A percentile compares a stretch with the other conserved stretches of the same genome.
Evolutionary conservation across 2,113 vertebrate genomes (phyloP).

Genomic region (Clarias batrachus): DNA sequence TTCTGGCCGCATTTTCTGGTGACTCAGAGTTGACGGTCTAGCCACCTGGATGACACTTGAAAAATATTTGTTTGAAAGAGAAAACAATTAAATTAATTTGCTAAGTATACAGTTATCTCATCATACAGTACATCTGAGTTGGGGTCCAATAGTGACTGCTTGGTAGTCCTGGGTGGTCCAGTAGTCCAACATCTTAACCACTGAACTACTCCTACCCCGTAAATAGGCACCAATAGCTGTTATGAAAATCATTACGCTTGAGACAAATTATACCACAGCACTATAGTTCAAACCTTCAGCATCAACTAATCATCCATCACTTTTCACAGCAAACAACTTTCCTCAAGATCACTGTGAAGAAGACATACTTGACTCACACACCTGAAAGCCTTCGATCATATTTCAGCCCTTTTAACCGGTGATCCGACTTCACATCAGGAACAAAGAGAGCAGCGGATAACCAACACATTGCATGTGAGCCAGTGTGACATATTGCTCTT

Average conservation of each 20-base stretch:
- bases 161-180: too few relatives aligned
- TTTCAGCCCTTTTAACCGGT: background rate
- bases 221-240: background rate
- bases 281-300: background rate
- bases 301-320: background rate
- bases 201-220: background rate
- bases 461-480: background rate
- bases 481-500: constrained; percentile 4
- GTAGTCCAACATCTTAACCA: too few relatives aligned
- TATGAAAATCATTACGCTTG: background rate
- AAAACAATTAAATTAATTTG: constrained; percentile 40
- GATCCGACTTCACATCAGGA: background rate
- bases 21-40: background rate
- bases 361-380: background rate
- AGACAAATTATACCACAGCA: background rate
- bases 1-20: background rate
- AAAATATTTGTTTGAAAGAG: constrained; percentile 38
- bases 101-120: too few relatives aligned
- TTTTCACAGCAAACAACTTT: background rate
- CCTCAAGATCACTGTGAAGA: background rate
- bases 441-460: background rate
- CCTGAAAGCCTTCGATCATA: background rate
- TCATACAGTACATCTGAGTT: too few relatives aligned
- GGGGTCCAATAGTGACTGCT: too few relatives aligned
- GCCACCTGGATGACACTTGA: constrained; percentile 27